Conservation (phyloP, 2,113 vertebrate genomes). For the Crotalus horridus region DNA sequence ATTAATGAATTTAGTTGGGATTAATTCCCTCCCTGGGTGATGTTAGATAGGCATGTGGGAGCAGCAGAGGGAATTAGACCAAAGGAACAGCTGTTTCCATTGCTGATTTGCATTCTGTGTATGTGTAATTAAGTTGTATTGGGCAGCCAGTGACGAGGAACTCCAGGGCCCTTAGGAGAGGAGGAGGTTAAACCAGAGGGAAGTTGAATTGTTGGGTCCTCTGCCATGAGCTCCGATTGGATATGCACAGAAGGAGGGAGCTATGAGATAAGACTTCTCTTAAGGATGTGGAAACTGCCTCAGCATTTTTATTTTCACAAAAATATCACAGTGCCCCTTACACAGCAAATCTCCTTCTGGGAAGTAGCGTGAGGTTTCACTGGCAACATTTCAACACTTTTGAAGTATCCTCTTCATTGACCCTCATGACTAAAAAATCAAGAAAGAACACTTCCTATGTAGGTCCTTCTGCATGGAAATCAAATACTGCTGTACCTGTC, state of each 20-base stretch:
- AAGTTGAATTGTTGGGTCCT: background rate
- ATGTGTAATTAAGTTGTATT: slow-evolving; percentile 1
- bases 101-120: background rate
- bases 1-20: slow-evolving; percentile 19
- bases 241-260: background rate
- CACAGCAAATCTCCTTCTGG: background rate
- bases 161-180: background rate
- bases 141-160: background rate
- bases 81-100: slow-evolving; percentile 5
- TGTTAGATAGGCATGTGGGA: background rate
- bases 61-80: background rate
- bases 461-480: background rate
- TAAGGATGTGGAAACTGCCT: background rate
- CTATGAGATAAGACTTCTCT: background rate
- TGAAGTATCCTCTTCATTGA: background rate
- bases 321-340: background rate
- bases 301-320: background rate
- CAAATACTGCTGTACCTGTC: background rate
- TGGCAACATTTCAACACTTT: background rate
- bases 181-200: background rate
- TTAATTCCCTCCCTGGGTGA: slow-evolving; percentile 6
- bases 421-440: background rate
- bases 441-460: background rate
- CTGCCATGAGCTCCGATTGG: background rate
- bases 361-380: background rate